Conservation (phyloP, 2,888 invertebrate genomes). For the Fragum fragum region DNA sequence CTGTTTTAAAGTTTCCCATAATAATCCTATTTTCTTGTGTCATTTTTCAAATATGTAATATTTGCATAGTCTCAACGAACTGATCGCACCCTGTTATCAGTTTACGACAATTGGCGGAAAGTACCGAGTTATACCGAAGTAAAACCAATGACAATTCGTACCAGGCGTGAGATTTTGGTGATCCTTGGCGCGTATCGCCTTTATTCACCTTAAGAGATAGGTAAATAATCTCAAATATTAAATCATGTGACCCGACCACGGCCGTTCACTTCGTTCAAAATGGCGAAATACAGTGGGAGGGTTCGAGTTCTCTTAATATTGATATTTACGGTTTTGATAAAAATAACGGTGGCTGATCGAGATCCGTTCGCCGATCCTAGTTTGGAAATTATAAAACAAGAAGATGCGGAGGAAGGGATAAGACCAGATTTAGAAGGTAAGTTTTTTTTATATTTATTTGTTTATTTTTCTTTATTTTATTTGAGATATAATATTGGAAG, state of each 20-base stretch:
- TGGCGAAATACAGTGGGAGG: constrained; percentile 27
- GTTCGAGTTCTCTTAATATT: constrained; percentile 10
- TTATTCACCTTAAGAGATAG: constrained; percentile 23
- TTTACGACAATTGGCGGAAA: constrained; percentile 26
- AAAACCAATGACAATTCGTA: constrained; percentile 18
- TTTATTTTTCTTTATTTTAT: too few species aligned
- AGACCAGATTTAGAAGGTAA: neutral
- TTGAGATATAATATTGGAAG: neutral
- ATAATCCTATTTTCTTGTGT: neutral
- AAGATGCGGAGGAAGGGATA: constrained; percentile 3
- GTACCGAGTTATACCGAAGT: constrained; percentile 13
- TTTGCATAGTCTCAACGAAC: constrained; percentile 12
- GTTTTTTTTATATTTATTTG: neutral
- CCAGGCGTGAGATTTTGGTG: constrained; percentile 36
- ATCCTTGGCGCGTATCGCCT: constrained; percentile 29
- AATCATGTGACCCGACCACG: constrained; percentile 19
- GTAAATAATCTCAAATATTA: constrained; percentile 23
- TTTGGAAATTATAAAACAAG: constrained; percentile 24
- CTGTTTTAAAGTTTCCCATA: too few species aligned
- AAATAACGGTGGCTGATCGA: constrained; percentile 9
- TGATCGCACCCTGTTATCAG: neutral
- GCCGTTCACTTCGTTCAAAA: constrained; percentile 23
- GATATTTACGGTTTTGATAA: constrained; percentile 1
- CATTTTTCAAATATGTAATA: constrained; percentile 6
- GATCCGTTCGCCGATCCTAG: constrained; percentile 8